Conservation (phyloP, 1,140 invertebrate genomes). For the Drosophila subobscura region DNA sequence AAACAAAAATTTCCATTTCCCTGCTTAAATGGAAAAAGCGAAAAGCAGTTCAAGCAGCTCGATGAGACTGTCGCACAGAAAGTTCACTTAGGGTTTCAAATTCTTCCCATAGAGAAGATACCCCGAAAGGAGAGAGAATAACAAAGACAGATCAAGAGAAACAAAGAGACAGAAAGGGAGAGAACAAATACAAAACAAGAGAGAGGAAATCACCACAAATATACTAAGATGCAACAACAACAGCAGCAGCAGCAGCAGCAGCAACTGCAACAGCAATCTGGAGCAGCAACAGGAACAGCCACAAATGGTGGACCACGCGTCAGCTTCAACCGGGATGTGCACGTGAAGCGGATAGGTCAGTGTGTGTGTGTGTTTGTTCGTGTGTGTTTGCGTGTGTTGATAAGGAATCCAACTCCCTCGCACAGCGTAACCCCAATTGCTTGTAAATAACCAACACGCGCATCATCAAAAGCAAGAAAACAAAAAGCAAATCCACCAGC, state of each 20-base stretch:
- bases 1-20: constrained; percentile 38
- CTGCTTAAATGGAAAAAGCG: constrained; percentile 42
- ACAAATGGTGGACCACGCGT: constrained; percentile 87
- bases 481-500: constrained; percentile 21
- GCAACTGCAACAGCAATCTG: constrained; percentile 28
- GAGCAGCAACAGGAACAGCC: constrained; percentile 32
- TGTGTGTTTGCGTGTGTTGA: constrained; percentile 14
- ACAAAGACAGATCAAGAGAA: constrained; percentile 34
- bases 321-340: constrained; percentile 94
- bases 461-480: constrained; percentile 29
- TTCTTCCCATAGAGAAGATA: constrained; percentile 33
- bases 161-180: constrained; percentile 1
- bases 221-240: constrained; percentile 31
- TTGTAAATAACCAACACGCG: constrained; percentile 55
- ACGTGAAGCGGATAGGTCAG: constrained; percentile 94
- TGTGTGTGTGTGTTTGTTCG: constrained; percentile 41
- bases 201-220: too few relatives aligned
- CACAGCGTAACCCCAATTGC: constrained; percentile 51
- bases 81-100: constrained; percentile 44
- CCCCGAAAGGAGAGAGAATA: constrained; percentile 47
- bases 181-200: constrained; percentile 14
- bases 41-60: constrained; percentile 45
- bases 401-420: constrained; percentile 32
- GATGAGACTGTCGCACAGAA: constrained; percentile 51
- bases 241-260: constrained; percentile 22